Evolutionary conservation across 2,888 invertebrate genomes (phyloP).

Genomic region (Chymomyza caudatula): DNA sequence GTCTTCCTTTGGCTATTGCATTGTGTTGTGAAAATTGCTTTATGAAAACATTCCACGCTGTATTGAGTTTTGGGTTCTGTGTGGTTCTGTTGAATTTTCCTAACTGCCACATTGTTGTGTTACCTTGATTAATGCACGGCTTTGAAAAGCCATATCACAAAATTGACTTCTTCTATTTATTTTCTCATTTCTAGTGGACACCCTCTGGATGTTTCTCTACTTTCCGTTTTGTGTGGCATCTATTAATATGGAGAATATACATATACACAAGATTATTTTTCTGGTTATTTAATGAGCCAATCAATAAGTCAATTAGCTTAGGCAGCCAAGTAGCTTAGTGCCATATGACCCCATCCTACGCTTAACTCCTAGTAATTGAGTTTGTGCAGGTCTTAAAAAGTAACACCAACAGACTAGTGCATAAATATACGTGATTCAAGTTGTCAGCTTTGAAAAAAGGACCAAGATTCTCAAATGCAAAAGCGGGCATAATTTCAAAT

Average conservation of each 20-base stretch:
- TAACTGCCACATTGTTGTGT: conserved; percentile 42
- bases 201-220: conserved; percentile 2
- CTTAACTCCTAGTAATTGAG: conserved; percentile 15
- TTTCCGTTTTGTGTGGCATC: conserved; percentile 45
- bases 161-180: conserved; percentile 8
- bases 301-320: conserved; percentile 64
- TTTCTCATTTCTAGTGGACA: conserved; percentile 7
- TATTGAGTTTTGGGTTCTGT: conserved; percentile 24
- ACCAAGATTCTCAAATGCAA: too few species aligned
- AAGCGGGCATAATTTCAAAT: too few species aligned
- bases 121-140: conserved; percentile 53
- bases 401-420: too few species aligned
- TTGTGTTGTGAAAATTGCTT: conserved; percentile 46
- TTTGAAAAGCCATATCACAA: not conserved
- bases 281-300: conserved; percentile 53
- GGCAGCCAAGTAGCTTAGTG: conserved; percentile 8
- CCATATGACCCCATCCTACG: conserved; percentile 13
- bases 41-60: conserved; percentile 51
- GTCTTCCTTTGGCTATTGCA: not conserved
- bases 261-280: conserved; percentile 16
- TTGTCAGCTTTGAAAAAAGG: too few species aligned
- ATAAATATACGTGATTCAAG: too few species aligned
- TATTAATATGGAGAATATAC: not conserved
- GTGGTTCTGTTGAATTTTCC: conserved; percentile 50
- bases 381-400: not conserved